A percentile compares a stretch with the other conserved stretches of the same genome.
Conservation (phyloP, 2,888 invertebrate species). For the Meiosimyza platycephala region DNA sequence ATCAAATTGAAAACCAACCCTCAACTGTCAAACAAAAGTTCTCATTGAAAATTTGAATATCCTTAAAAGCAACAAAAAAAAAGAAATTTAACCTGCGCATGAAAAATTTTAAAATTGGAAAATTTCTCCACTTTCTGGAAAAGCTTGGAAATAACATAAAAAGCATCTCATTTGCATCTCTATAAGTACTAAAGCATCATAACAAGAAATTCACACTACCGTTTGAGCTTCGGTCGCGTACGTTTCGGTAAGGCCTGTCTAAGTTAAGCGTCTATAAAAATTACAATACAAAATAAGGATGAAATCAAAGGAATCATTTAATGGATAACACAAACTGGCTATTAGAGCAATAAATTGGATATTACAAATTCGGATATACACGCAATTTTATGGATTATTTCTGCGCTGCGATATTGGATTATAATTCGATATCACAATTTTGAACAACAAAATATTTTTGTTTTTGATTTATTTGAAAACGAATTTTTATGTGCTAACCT, state of each 20-base stretch:
- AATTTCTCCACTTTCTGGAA: constrained; percentile 36
- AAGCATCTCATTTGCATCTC: neutral
- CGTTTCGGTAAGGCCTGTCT: constrained; percentile 5
- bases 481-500: no score
- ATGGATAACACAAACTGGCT: no score
- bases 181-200: constrained; percentile 44
- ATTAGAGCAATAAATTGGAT: no score
- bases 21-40: neutral
- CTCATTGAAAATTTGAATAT: constrained; percentile 3
- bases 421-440: no score
- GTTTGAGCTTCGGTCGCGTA: constrained; percentile 28
- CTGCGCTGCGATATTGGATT: no score
- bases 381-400: no score
- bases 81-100: constrained; percentile 52
- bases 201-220: constrained; percentile 37
- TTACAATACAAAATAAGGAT: no score
- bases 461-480: no score
- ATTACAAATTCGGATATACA: no score
- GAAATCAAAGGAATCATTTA: neutral
- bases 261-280: no score
- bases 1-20: neutral
- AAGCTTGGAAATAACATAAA: neutral
- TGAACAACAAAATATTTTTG: no score
- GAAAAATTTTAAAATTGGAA: constrained; percentile 62
- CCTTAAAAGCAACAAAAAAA: constrained; percentile 7